These are phyloP conservation scores for Carposina sasakii DNA, from an alignment of 1,140 invertebrate species.

Conservation along the genomic window DNA sequence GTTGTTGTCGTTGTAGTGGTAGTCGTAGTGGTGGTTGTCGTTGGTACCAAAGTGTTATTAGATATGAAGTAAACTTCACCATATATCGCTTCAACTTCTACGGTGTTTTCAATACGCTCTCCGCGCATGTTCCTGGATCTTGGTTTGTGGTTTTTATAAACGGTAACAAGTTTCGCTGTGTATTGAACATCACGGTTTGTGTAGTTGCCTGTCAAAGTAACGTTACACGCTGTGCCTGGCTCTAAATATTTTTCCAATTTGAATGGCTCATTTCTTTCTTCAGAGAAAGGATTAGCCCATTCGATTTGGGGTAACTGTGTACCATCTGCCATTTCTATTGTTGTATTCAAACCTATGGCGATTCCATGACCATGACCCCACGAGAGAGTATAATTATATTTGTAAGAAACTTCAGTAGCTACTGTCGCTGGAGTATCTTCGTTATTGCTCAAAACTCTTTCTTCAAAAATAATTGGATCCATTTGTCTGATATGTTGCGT, in stretches of 20 bases:
- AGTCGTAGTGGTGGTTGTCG: slow-evolving; percentile 81
- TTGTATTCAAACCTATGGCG: slow-evolving; percentile 81
- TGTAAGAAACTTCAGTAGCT: slow-evolving; percentile 80
- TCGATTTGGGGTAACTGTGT: slow-evolving; percentile 74
- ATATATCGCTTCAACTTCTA: slow-evolving; percentile 79
- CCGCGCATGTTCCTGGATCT: slow-evolving; percentile 69
- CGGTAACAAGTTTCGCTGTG: slow-evolving; percentile 78
- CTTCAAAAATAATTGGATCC: slow-evolving; percentile 73
- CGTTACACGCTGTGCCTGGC: slow-evolving; percentile 85
- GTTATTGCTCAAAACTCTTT: slow-evolving; percentile 76
- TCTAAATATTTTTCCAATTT: slow-evolving; percentile 76
- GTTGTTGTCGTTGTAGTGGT: slow-evolving; percentile 80
- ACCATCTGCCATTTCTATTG: slow-evolving; percentile 76
- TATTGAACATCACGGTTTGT: slow-evolving; percentile 82
- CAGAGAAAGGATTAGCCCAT: slow-evolving; percentile 78
- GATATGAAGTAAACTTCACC: slow-evolving; percentile 82
- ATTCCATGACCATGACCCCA: slow-evolving; percentile 87
- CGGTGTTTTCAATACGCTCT: slow-evolving; percentile 75
- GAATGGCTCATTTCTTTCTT: slow-evolving; percentile 74
- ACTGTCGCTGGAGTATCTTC: slow-evolving; percentile 72
- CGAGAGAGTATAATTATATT: slow-evolving; percentile 78
- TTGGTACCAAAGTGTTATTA: slow-evolving; percentile 84
- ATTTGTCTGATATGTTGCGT: slow-evolving; percentile 72
- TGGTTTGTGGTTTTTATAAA: slow-evolving; percentile 77
- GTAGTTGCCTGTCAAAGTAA: slow-evolving; percentile 81